Conservation (phyloP, 2,888 invertebrate genomes). For the Adineta ricciae region DNA sequence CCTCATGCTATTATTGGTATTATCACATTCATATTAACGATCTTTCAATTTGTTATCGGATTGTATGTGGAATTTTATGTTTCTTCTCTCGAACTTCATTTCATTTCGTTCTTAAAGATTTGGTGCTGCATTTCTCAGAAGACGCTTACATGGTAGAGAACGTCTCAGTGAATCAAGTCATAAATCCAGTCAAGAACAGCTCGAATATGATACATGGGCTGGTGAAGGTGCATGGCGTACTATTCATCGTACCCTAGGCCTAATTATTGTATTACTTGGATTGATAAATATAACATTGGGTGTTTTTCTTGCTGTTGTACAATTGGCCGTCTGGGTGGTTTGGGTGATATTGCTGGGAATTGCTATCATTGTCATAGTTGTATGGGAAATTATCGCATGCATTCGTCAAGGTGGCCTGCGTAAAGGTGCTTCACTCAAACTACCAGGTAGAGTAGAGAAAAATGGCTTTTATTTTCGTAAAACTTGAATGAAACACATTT, state of each 20-base stretch:
- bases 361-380: not conserved
- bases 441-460: not conserved
- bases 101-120: not conserved
- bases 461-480: not conserved
- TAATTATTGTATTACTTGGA: not conserved
- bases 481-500: not conserved
- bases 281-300: not conserved
- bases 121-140: not conserved
- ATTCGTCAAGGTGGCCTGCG: not conserved
- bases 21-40: constrained; percentile 13
- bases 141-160: not conserved
- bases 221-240: not conserved
- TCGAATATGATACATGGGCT: not conserved
- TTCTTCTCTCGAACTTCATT: not conserved
- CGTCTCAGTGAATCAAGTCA: not conserved
- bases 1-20: constrained; percentile 17
- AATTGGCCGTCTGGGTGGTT: not conserved
- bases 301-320: constrained; percentile 4
- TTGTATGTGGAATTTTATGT: not conserved
- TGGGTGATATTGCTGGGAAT: not conserved
- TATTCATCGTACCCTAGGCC: not conserved
- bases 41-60: not conserved
- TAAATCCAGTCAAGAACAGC: not conserved
- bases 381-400: not conserved
- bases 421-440: not conserved